Evolutionary conservation across 2,888 invertebrate species (phyloP), one percentile per base, ranked within the genome.

Genomic region (Vanessa cardui): DNA sequence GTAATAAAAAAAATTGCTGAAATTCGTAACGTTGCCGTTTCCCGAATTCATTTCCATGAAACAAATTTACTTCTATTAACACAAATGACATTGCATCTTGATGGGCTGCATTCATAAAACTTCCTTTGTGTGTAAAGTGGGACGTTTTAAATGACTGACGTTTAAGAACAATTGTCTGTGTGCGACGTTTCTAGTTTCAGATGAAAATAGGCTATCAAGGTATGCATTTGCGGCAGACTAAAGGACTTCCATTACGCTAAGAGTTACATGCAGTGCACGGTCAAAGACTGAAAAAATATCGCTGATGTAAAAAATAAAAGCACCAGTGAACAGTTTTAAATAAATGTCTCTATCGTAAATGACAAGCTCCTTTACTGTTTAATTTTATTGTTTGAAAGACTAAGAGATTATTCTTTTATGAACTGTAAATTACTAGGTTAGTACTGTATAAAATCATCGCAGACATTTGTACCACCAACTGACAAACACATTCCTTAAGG

Each of bases 71-170:
- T 59, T 59, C 64, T 62, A 64, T 58, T 62, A 45, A 39, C 64
- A 58, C 44, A 60, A 60, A 58, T 65, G 60, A 70, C 69, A 26
- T 52, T 62, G 59, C 67, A 52, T 58, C 56, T 69, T 71, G 63
- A 71, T 70, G 73, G 66, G 63, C 67, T 62, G 68, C 69, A 76
- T 72, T 70, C 70, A 74, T 68, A 71, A 70, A 86, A 84, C 82
- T 87, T 80, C 84, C 87, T 89, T 89, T 90, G 88, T 87, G 82
- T 56, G 73, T 70, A 70, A 75, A 88, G 86, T 87, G 84, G 86
- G 80, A 81, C 87, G 81, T 83, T 88, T 83, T 85, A 84, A 89
- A 87, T 85, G 70, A 71, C 69, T 83, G 80, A 81, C 83, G 86
- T 83, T 85, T 56, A 56, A 85, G 87, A 84, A 87, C 88, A 71